Conservation (phyloP, 2,888 invertebrate genomes). For the Melipona bicolor region DNA sequence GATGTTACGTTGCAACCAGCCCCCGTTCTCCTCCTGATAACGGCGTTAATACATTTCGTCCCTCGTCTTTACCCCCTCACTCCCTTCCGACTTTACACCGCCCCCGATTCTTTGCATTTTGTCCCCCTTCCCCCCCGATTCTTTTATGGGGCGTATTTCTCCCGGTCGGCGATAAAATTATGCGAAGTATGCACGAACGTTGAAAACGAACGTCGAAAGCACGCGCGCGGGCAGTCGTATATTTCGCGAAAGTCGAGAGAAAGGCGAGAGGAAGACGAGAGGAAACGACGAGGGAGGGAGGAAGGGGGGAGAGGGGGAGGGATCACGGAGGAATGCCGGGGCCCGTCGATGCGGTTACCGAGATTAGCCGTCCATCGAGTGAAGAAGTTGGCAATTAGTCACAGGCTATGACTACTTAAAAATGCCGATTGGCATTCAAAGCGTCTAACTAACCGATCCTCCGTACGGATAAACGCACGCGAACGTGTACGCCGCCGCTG, state of each 20-base stretch:
- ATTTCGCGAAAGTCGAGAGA: not conserved
- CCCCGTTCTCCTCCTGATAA: not conserved
- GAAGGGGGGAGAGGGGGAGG: not conserved
- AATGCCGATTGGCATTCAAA: not conserved
- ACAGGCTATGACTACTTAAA: not conserved
- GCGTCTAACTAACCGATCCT: not conserved
- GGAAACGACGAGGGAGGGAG: not conserved
- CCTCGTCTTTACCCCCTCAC: too few relatives aligned
- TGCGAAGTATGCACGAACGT: constrained; percentile 1
- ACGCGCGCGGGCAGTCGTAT: not conserved
- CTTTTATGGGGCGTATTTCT: constrained; percentile 12
- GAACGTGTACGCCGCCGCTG: not conserved
- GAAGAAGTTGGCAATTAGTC: not conserved
- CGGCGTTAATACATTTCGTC: constrained; percentile 1
- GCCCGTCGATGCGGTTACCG: not conserved
- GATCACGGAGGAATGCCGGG: not conserved
- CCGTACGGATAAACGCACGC: not conserved
- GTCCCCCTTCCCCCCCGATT: not conserved
- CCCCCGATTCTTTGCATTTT: not conserved
- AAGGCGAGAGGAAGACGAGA: too few relatives aligned
- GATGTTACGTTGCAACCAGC: not conserved
- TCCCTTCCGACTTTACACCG: not conserved
- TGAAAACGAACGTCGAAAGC: not conserved
- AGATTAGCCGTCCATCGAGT: not conserved
- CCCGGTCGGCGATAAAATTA: constrained; percentile 8